Conservation (phyloP, 2,113 vertebrate species). For the Philantomba maxwellii region DNA sequence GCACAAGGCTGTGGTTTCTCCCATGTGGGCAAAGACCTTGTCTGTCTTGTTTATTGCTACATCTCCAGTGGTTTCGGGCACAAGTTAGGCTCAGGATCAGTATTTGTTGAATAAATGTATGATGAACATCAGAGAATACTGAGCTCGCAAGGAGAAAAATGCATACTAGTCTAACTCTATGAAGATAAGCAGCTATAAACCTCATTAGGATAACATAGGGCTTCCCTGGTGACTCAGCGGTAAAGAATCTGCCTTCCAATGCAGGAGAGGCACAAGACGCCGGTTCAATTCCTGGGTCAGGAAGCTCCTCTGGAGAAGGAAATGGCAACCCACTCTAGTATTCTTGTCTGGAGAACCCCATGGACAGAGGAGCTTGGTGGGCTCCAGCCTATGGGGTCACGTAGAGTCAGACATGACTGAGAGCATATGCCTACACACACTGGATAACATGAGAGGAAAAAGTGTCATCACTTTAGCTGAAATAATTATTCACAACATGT, state of each 20-base stretch:
- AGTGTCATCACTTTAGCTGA: neutral
- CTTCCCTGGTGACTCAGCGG: neutral
- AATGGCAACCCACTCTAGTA: neutral
- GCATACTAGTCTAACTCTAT: neutral
- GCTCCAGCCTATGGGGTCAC: neutral
- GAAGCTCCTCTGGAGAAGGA: neutral
- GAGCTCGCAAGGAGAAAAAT: neutral
- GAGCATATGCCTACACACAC: neutral
- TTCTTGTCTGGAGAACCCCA: neutral
- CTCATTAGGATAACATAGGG: neutral
- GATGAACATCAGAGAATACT: neutral
- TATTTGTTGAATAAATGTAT: neutral
- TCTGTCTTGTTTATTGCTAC: neutral
- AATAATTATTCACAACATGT: neutral
- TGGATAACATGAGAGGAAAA: neutral
- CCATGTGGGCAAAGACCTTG: neutral
- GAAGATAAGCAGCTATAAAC: neutral
- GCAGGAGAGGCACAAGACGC: accelerated
- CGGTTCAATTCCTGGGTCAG: neutral
- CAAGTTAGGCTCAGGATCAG: neutral
- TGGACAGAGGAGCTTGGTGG: neutral
- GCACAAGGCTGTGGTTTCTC: neutral
- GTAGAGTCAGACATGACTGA: neutral
- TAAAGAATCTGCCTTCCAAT: neutral
- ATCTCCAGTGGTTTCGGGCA: neutral